Evolutionary conservation across 1,140 invertebrate species (phyloP), one percentile per base, ranked within the genome.

Genomic region (Babylonia areolata): DNA sequence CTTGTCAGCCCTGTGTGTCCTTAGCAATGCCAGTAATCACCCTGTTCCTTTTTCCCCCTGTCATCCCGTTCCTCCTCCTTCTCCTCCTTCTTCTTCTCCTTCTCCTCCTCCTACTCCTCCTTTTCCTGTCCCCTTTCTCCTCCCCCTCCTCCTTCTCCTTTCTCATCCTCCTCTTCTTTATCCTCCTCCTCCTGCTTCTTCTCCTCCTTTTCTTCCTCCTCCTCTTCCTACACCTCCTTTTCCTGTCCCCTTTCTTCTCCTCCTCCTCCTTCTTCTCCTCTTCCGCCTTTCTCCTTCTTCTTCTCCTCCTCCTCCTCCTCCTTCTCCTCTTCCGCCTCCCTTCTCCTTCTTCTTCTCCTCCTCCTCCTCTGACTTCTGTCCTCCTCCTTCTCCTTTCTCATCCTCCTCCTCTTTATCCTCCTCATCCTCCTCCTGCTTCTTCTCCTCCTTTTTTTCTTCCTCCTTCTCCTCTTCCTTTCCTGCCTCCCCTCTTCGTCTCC

Each of bases 231-330:
- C 20, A 11, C 46, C 20, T 51, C 46, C 20, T 51, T 20, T 6
- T 51, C 46, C 20, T 51, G 9, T 51, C 46, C 46, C 20, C 20
- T 20, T 51, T 51, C 51, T 58, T 33, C 81, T 82, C 20, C 81
- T 58, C n/a, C 46, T 46, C 40, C 31, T 58, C n/a, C 46, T 82
- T 20, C 31, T 33, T 33, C 51, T 75, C n/a, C 39, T 42, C 33
- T 33, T 75, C 46, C 33, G 28, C 28, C 51, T 79, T 75, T 9
- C 58, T 75, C 17, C 58, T 75, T n/a, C 58, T 78, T 37, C 40
- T 73, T 3, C 81, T 84, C 31, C 73, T 78, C 37, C 81, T 86
- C 31, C 64, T 78, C 23, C 81, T 84, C 31, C 33, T 78, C 12
- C 46, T 84, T 33, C 31, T 78, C 12, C 51, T 86, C 39, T 28